Conservation (phyloP, 2,113 vertebrate genomes). For the Sterna hirundo region DNA sequence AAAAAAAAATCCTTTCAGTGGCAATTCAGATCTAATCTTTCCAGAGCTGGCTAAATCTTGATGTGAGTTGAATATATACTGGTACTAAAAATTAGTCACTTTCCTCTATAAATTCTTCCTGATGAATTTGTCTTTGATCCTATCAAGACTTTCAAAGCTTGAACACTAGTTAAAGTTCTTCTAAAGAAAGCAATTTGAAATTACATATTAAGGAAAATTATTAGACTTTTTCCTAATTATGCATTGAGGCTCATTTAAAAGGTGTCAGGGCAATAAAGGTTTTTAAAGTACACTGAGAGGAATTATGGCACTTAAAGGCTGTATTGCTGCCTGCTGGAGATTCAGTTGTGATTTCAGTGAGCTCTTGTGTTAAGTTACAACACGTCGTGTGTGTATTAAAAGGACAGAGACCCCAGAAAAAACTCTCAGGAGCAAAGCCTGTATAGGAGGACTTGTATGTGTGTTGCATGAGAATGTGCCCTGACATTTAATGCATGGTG, state of each 20-base stretch:
- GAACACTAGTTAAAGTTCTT: not conserved
- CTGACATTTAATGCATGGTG: not conserved
- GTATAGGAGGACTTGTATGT: not conserved
- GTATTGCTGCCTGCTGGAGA: not conserved
- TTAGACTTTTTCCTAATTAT: not conserved
- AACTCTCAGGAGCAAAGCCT: not conserved
- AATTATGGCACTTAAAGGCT: not conserved
- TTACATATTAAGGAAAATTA: not conserved
- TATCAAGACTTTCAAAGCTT: not conserved
- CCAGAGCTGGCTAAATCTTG: not conserved
- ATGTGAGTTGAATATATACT: not conserved
- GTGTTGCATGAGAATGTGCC: not conserved
- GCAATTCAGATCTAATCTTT: not conserved
- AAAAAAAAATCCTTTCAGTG: not conserved
- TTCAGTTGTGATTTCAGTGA: not conserved
- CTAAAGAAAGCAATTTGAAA: not conserved
- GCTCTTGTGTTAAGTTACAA: not conserved
- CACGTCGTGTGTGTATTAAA: accelerated
- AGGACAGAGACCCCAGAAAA: not conserved
- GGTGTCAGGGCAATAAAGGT: not conserved
- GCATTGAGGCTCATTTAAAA: not conserved
- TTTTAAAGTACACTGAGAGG: not conserved
- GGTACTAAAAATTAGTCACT: not conserved
- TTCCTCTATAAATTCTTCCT: not conserved
- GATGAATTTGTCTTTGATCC: not conserved